These are phyloP conservation scores for Augochlorella aurata DNA, from an alignment of 2,888 invertebrate genomes.

Conservation along the genomic window DNA sequence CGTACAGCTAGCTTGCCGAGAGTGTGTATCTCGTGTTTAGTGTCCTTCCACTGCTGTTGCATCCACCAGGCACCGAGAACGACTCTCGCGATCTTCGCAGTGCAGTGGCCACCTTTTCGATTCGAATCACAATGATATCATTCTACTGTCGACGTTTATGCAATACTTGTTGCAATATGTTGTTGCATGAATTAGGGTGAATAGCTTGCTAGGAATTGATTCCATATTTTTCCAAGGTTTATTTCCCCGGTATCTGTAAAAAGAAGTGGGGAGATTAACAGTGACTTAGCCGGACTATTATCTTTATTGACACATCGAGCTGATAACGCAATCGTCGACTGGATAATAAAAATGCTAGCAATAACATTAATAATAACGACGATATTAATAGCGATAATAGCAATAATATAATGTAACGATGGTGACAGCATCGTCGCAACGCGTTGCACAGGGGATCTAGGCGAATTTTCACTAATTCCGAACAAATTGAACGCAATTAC, in stretches of 20 bases:
- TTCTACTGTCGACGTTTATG: background rate
- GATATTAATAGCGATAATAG: background rate
- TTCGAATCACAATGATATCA: background rate
- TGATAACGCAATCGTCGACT: no score
- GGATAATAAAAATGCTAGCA: no score
- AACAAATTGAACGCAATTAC: constrained; percentile 41
- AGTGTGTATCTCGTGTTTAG: background rate
- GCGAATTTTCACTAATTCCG: constrained; percentile 29
- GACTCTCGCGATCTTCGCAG: background rate
- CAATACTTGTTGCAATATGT: no score
- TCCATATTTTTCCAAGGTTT: no score
- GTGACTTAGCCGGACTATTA: no score
- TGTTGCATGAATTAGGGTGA: no score
- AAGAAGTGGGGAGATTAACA: no score
- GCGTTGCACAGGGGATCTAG: background rate
- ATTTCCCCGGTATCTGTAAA: no score
- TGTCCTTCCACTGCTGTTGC: background rate
- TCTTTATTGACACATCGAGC: no score
- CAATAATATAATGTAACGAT: background rate
- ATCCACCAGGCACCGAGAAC: background rate
- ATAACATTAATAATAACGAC: no score
- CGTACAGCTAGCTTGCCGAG: background rate
- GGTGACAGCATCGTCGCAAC: background rate
- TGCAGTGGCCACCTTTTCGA: background rate
- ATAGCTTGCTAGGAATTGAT: no score